Evolutionary conservation across 2,797 vertebrate species (phyloP).

Genomic region (Pipistrellus pygmaeus): DNA sequence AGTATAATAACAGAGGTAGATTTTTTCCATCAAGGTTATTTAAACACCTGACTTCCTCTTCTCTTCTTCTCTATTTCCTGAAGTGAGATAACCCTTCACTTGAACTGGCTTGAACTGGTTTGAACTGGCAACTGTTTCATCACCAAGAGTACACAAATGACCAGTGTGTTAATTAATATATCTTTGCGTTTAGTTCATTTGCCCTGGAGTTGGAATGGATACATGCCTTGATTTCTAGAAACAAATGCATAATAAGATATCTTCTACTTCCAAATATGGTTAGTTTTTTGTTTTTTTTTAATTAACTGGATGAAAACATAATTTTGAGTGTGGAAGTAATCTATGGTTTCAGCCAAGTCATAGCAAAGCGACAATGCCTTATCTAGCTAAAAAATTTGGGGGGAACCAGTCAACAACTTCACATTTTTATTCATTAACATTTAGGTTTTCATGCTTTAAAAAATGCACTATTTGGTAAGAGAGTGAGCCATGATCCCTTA

Average conservation of each 20-base stretch:
- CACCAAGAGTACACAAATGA: neutral
- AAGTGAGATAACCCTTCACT: neutral
- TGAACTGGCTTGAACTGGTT: neutral
- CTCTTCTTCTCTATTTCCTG: neutral
- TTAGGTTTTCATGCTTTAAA: slow-evolving; percentile 5
- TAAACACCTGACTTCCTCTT: neutral
- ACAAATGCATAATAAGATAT: neutral
- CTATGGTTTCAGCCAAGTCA: slow-evolving; percentile 39
- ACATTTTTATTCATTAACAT: neutral
- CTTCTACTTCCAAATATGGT: neutral
- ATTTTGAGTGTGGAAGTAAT: slow-evolving; percentile 1
- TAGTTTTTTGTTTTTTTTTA: slow-evolving; percentile 31
- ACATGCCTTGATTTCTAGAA: slow-evolving; percentile 41
- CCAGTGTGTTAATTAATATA: neutral
- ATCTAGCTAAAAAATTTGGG: neutral
- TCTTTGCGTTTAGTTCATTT: slow-evolving; percentile 36
- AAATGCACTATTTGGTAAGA: neutral
- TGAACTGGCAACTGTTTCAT: neutral
- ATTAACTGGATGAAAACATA: slow-evolving; percentile 7
- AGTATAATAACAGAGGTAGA: neutral
- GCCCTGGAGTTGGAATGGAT: neutral
- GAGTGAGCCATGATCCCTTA: neutral
- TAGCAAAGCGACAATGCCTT: slow-evolving; percentile 25
- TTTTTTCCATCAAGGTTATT: neutral
- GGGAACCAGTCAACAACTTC: neutral